These are phyloP conservation scores for Epinotia nisella DNA, from an alignment of 2,888 invertebrate genomes.

Conservation along the genomic window DNA sequence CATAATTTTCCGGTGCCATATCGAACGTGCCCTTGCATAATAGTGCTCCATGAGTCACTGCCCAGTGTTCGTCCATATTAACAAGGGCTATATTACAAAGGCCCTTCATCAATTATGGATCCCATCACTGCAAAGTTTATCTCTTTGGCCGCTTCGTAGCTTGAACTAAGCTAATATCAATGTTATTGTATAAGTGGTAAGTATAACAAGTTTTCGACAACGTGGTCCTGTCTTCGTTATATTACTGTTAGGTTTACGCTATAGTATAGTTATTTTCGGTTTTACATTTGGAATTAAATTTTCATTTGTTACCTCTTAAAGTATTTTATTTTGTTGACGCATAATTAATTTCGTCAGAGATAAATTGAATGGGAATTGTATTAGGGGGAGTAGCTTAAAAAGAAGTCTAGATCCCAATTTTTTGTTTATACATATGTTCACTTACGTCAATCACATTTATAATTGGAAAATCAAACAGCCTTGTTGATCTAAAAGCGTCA, in stretches of 20 bases:
- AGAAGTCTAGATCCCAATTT: neutral
- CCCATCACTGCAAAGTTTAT: constrained; percentile 23
- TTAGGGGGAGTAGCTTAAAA: neutral
- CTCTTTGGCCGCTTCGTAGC: constrained; percentile 7
- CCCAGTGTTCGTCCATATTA: neutral
- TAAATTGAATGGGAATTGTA: neutral
- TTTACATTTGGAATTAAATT: neutral
- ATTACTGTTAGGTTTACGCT: neutral
- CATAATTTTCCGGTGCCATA: neutral
- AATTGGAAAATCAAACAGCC: constrained; percentile 3
- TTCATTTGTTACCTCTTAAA: neutral
- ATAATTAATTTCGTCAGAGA: too few species aligned
- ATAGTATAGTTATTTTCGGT: neutral
- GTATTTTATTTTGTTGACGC: neutral
- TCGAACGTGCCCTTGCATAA: constrained; percentile 4
- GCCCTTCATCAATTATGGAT: constrained; percentile 30
- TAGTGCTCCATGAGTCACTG: neutral
- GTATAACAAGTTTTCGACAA: neutral
- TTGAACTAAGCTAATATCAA: constrained; percentile 18
- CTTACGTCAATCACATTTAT: neutral
- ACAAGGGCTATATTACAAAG: constrained; percentile 3
- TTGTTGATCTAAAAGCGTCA: constrained; percentile 21
- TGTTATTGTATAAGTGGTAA: constrained; percentile 3
- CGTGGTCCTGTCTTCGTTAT: neutral
- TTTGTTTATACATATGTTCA: neutral